A percentile compares a stretch with the other conserved stretches of the same genome.
Conservation (phyloP, 2,888 invertebrate species). For the Diplolepis rosae region DNA sequence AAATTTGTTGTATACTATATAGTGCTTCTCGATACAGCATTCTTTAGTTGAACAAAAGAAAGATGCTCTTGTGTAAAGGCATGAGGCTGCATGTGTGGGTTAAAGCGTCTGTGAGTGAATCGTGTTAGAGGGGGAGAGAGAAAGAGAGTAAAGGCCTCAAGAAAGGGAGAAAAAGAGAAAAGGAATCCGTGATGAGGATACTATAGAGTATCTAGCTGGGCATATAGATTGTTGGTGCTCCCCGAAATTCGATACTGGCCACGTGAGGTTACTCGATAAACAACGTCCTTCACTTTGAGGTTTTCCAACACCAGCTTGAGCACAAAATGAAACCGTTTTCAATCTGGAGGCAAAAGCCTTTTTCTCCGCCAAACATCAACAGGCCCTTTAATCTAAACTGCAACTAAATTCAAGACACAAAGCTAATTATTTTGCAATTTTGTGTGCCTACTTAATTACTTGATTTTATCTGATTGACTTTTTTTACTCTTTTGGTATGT, state of each 20-base stretch:
- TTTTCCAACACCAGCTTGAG: conserved; percentile 19
- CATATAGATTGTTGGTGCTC: not conserved
- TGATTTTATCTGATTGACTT: no score
- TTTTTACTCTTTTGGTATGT: no score
- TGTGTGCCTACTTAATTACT: no score
- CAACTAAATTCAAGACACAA: no score
- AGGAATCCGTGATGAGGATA: conserved; percentile 30
- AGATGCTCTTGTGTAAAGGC: not conserved
- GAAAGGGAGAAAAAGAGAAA: conserved; percentile 32
- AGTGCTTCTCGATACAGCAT: conserved; percentile 31
- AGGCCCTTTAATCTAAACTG: no score
- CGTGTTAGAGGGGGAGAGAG: not conserved
- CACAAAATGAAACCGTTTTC: conserved; percentile 32
- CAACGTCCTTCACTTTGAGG: conserved; percentile 38
- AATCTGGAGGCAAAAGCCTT: conserved; percentile 29
- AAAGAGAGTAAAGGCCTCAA: conserved; percentile 19
- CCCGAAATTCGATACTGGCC: conserved; percentile 37
- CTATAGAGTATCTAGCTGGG: not conserved
- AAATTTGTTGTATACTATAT: conserved; percentile 40
- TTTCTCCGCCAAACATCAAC: no score
- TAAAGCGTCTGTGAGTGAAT: conserved; percentile 14
- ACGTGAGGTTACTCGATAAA: conserved; percentile 41
- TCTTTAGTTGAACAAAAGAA: conserved; percentile 15
- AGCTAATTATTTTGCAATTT: no score
- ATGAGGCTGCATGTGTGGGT: not conserved